Percentiles rank a stretch among this genome's conserved stretches.
Evolutionary conservation across 2,888 invertebrate genomes (phyloP).

Genomic region (Falcaria lacertinaria): DNA sequence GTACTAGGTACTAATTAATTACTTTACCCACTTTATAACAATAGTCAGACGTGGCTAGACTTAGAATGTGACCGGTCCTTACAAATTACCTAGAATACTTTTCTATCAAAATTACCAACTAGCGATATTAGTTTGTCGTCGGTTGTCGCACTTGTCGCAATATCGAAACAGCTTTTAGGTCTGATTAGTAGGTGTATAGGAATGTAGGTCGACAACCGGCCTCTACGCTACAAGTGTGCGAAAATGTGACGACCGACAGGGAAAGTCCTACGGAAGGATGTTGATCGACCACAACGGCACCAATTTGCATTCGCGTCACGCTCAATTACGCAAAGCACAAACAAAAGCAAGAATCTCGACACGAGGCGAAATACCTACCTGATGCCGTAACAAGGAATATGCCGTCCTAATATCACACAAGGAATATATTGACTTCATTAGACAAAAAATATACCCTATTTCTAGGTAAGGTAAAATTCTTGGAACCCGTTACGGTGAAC

Average conservation of each 20-base stretch:
- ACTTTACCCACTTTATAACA: no score
- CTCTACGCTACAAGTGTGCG: slow-evolving; percentile 23
- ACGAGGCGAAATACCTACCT: not conserved
- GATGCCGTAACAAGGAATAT: not conserved
- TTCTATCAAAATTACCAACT: not conserved
- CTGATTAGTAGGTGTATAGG: slow-evolving; percentile 24
- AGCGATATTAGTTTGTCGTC: slow-evolving; percentile 1
- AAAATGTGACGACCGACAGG: slow-evolving; percentile 30
- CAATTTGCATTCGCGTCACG: not conserved
- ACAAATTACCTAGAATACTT: not conserved
- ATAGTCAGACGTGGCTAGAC: no score
- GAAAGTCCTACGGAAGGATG: slow-evolving; percentile 31
- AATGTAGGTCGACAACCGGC: slow-evolving; percentile 28
- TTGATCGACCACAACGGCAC: slow-evolving; percentile 4
- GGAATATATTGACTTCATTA: not conserved
- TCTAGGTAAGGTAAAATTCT: not conserved
- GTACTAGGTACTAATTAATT: no score
- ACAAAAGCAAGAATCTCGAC: not conserved
- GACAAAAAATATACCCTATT: not conserved
- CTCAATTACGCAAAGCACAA: not conserved
- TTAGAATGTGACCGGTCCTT: no score
- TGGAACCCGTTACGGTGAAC: not conserved
- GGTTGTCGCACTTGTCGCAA: no score
- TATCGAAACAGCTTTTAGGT: not conserved
- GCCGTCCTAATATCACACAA: not conserved